These are phyloP conservation scores for Nanger granti DNA, from an alignment of 2,113 vertebrate species.

Conservation along the genomic window DNA sequence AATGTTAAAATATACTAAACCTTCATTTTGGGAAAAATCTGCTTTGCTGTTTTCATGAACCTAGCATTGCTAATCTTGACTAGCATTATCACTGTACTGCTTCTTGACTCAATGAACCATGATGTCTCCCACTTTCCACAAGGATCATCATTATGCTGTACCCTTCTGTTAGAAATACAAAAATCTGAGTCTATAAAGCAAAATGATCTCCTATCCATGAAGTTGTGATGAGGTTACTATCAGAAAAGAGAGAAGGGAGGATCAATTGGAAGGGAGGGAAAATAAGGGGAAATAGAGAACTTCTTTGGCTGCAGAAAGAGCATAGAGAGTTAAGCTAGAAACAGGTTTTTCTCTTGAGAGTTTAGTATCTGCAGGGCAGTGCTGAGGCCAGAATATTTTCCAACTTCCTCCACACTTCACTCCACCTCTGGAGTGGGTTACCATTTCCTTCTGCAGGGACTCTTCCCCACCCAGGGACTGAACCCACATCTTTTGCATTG, in stretches of 20 bases:
- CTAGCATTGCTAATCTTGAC: not conserved
- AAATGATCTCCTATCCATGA: not conserved
- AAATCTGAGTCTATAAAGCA: not conserved
- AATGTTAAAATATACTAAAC: not conserved
- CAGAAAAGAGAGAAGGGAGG: not conserved
- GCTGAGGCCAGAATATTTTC: not conserved
- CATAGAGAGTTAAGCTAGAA: not conserved
- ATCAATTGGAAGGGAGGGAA: not conserved
- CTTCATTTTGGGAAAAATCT: not conserved
- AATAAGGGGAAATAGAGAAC: not conserved
- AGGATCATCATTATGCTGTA: not conserved
- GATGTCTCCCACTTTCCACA: not conserved
- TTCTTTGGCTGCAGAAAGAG: not conserved
- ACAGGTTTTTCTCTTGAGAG: not conserved
- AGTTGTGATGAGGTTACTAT: not conserved
- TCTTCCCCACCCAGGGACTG: not conserved
- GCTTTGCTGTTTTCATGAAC: not conserved
- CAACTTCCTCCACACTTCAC: not conserved
- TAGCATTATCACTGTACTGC: rapidly evolving
- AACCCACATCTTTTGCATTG: not conserved
- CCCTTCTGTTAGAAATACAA: not conserved
- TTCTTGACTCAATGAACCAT: not conserved
- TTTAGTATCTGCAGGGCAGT: not conserved
- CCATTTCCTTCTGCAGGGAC: not conserved
- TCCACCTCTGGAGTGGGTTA: not conserved